Percentiles rank a stretch among this genome's conserved stretches.
phyloP scores from a whole-genome alignment of 2,888 invertebrate genomes.

The Drosophila merina region DNA sequence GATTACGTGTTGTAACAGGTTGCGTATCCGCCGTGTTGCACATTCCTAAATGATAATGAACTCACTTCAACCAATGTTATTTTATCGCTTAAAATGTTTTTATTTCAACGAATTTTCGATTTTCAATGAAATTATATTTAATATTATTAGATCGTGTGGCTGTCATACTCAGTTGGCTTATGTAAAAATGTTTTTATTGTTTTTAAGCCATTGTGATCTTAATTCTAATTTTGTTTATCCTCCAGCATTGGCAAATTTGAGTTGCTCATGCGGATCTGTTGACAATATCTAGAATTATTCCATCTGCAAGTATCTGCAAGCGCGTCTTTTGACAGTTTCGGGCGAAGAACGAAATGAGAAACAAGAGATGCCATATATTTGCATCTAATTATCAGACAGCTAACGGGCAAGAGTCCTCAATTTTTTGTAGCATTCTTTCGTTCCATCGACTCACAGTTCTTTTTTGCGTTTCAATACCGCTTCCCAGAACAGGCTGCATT shows the following conservation, averaged over 20 bases:
- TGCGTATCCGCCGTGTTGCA: constrained; percentile 48
- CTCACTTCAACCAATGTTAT: background rate
- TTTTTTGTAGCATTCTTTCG: constrained; percentile 6
- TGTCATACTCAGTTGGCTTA: background rate
- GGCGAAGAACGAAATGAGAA: constrained; percentile 5
- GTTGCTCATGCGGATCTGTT: constrained; percentile 18
- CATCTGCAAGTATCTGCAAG: background rate
- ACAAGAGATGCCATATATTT: constrained; percentile 65
- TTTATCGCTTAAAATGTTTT: background rate
- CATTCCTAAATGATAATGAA: background rate
- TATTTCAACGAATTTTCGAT: background rate
- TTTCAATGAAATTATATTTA: background rate
- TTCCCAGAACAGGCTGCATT: constrained; percentile 30
- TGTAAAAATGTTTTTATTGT: background rate
- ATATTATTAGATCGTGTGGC: background rate
- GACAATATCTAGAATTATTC: constrained; percentile 26
- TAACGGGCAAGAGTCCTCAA: constrained; percentile 43
- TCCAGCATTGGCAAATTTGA: background rate
- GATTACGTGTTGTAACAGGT: constrained; percentile 41
- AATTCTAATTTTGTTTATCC: background rate
- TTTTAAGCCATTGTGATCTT: background rate
- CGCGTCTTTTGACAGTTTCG: constrained; percentile 31
- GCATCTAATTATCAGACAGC: constrained; percentile 75
- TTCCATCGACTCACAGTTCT: background rate
- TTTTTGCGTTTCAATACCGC: constrained; percentile 49